Percentiles rank a stretch among this genome's conserved stretches.
Conservation (phyloP, 2,888 invertebrate species). For the Caradrina clavipalpis region DNA sequence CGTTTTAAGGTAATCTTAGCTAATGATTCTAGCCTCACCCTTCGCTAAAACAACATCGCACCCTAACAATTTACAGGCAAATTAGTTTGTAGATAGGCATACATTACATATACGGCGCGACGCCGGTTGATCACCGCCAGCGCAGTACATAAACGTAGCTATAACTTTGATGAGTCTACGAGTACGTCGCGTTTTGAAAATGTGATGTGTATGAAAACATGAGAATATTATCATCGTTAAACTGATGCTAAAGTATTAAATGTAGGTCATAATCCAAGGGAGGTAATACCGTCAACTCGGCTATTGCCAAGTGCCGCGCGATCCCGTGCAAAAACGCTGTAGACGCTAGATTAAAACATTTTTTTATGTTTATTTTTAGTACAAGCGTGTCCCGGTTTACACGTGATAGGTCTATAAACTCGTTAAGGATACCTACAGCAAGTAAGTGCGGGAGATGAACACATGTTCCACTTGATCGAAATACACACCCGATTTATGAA, state of each 20-base stretch:
- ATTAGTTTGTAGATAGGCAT: constrained; percentile 73
- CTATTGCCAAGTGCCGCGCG: constrained; percentile 65
- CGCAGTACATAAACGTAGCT: constrained; percentile 38
- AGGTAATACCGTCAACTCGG: constrained; percentile 70
- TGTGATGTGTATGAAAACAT: constrained; percentile 64
- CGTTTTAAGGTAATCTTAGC: constrained; percentile 77
- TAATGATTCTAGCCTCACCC: constrained; percentile 77
- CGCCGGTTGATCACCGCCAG: constrained; percentile 62
- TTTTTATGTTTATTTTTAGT: constrained; percentile 80
- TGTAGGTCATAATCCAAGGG: constrained; percentile 76
- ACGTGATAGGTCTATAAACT: constrained; percentile 76
- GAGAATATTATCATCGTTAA: constrained; percentile 62
- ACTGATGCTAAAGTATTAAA: constrained; percentile 66
- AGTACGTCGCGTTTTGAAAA: constrained; percentile 46
- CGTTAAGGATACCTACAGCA: constrained; percentile 69
- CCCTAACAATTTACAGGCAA: constrained; percentile 77
- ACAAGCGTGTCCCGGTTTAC: constrained; percentile 75
- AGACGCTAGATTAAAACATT: constrained; percentile 74
- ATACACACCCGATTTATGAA: constrained; percentile 29
- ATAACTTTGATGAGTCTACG: constrained; percentile 46
- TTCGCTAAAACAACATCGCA: constrained; percentile 77
- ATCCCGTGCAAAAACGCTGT: constrained; percentile 75
- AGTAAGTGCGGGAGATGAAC: constrained; percentile 75
- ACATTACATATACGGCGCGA: constrained; percentile 47
- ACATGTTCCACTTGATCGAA: constrained; percentile 66